Conservation (phyloP, 2,797 vertebrate species). For the Brotogeris chrysoptera region DNA sequence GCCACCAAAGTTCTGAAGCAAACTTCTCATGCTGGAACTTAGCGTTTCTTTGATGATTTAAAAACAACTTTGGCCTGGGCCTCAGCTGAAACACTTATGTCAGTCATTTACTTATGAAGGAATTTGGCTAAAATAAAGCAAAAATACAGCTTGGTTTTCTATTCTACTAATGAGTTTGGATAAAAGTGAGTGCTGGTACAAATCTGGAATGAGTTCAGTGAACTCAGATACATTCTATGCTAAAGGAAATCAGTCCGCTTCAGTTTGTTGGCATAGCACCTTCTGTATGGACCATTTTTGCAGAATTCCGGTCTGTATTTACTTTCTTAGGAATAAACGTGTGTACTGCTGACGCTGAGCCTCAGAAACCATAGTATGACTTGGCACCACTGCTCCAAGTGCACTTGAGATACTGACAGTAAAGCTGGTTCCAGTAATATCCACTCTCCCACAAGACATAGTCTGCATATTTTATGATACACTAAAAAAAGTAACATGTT, state of each 20-base stretch:
- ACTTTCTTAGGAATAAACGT: neutral
- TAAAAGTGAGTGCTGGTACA: neutral
- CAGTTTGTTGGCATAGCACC: neutral
- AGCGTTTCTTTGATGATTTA: neutral
- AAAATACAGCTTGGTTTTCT: neutral
- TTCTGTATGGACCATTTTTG: neutral
- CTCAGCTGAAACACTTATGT: neutral
- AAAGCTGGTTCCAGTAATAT: neutral
- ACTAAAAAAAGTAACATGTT: neutral
- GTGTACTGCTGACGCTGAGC: neutral
- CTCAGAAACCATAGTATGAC: neutral
- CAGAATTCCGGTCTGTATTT: neutral
- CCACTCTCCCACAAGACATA: neutral
- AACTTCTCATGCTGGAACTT: neutral
- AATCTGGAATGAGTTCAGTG: neutral
- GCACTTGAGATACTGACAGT: neutral
- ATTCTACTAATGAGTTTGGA: neutral
- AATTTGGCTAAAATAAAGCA: neutral
- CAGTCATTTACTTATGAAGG: neutral
- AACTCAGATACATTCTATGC: neutral
- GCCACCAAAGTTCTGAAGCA: neutral
- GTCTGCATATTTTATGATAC: neutral
- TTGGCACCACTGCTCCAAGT: neutral
- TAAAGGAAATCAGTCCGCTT: neutral
- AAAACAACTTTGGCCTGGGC: neutral